Conservation (phyloP, 2,113 vertebrate genomes). For the Rhea pennata region DNA sequence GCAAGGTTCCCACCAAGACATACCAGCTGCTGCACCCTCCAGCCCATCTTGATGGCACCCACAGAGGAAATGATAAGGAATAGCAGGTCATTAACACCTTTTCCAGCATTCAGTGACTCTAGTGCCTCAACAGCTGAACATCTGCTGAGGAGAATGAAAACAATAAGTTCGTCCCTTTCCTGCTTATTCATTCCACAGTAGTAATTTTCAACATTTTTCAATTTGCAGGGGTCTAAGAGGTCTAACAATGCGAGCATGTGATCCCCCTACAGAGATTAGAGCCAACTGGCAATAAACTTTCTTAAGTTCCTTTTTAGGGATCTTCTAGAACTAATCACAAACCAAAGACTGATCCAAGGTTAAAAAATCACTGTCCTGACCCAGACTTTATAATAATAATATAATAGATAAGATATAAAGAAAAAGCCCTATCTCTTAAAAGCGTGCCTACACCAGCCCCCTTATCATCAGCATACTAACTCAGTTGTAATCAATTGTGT, state of each 20-base stretch:
- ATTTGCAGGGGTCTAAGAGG: not conserved
- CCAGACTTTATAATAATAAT: not conserved
- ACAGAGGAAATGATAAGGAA: fast-evolving
- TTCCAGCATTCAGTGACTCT: not conserved
- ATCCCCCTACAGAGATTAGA: not conserved
- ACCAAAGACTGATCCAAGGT: not conserved
- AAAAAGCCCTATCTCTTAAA: not conserved
- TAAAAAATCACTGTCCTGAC: not conserved
- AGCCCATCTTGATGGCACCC: conserved; percentile 37
- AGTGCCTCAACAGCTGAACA: not conserved
- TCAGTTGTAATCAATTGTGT: not conserved
- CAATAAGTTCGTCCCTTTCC: not conserved
- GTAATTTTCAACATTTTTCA: not conserved
- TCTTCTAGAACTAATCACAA: not conserved
- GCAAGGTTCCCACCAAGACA: fast-evolving
- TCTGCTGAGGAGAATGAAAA: conserved; percentile 29
- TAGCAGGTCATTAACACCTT: conserved; percentile 23
- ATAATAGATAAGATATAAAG: not conserved
- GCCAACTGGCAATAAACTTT: not conserved
- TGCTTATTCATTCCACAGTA: not conserved
- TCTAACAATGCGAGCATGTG: not conserved
- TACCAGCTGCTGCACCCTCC: not conserved
- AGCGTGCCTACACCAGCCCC: not conserved
- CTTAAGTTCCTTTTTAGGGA: not conserved
- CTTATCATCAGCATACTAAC: not conserved